phyloP scores from a whole-genome alignment of 2,888 invertebrate species.

The Drosophila vallismaia region DNA sequence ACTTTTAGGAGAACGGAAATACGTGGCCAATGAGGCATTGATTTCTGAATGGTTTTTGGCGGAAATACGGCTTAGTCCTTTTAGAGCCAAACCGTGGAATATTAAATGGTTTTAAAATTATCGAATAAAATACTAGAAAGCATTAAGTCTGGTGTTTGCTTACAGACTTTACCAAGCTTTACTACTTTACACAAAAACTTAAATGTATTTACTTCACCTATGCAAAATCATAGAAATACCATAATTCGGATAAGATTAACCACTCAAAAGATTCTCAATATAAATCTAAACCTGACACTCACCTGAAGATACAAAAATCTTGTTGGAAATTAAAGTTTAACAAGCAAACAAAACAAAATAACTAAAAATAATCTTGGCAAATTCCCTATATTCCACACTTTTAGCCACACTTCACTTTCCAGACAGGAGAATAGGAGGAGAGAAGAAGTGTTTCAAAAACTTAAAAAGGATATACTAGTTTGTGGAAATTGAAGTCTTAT shows the following conservation, averaged over 20 bases:
- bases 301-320: conserved; percentile 18
- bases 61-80: conserved; percentile 27
- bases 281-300: conserved; percentile 28
- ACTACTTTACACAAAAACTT: not conserved
- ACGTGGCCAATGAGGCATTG: conserved; percentile 33
- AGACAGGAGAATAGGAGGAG: not conserved
- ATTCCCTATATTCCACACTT: conserved; percentile 26
- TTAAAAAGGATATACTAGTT: conserved; percentile 10
- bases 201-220: not conserved
- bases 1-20: not conserved
- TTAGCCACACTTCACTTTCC: conserved; percentile 26
- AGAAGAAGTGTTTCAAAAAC: conserved; percentile 10
- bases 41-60: conserved; percentile 26
- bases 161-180: too few species aligned
- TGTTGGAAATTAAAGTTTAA: conserved; percentile 41
- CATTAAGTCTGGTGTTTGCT: too few species aligned
- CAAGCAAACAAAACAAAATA: conserved; percentile 43
- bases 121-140: too few species aligned
- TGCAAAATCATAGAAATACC: conserved; percentile 17
- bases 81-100: too few species aligned
- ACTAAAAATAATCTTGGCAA: conserved; percentile 35
- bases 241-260: conserved; percentile 39
- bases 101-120: too few species aligned
- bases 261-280: conserved; percentile 34
- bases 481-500: conserved; percentile 33